Conservation (phyloP, 2,797 vertebrate genomes). For the Scleropages formosus region DNA sequence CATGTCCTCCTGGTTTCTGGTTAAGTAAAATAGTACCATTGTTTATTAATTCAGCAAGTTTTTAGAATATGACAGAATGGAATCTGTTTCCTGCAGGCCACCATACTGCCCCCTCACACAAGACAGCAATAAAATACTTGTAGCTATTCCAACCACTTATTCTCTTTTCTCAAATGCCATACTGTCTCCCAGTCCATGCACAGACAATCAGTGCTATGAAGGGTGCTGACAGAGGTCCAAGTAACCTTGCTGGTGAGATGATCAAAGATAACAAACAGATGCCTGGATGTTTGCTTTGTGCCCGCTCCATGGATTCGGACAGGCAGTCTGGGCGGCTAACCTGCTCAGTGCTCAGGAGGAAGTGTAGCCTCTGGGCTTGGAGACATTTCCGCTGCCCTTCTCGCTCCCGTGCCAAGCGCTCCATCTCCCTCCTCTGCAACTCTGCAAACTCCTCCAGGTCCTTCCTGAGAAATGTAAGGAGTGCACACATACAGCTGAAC, state of each 20-base stretch:
- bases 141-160: background rate
- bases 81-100: background rate
- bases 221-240: background rate
- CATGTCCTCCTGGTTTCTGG: too few relatives aligned
- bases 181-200: background rate
- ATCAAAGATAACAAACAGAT: background rate
- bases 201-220: background rate
- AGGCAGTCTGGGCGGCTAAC: slow-evolving; percentile 69
- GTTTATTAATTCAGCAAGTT: too few relatives aligned
- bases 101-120: background rate
- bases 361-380: slow-evolving; percentile 81
- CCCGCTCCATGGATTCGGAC: slow-evolving; percentile 23
- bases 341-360: slow-evolving; percentile 91
- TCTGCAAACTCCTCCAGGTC: slow-evolving; percentile 76
- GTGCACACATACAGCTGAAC: slow-evolving; percentile 22
- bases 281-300: background rate
- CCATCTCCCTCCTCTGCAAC: slow-evolving; percentile 70
- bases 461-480: slow-evolving; percentile 65
- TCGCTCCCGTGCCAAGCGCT: slow-evolving; percentile 63
- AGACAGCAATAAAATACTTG: too few relatives aligned
- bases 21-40: too few relatives aligned
- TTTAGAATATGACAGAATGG: too few relatives aligned
- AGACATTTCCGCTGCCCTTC: slow-evolving; percentile 70
- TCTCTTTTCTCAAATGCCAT: background rate
- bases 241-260: background rate